phyloP scores from a whole-genome alignment of 2,888 invertebrate genomes.

The Polydrusus tereticollis region DNA sequence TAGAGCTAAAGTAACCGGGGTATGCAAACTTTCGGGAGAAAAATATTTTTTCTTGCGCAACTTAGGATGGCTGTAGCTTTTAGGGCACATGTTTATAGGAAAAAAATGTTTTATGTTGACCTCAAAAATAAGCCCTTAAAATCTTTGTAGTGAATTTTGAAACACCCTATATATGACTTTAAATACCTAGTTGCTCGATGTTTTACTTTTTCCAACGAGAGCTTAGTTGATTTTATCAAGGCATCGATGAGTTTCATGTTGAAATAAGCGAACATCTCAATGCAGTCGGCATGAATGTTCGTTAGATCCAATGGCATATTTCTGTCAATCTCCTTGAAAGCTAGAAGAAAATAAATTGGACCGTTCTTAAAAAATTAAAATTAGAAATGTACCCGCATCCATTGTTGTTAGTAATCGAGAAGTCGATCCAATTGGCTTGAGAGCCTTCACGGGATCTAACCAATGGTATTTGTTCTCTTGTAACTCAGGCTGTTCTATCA shows the following conservation, averaged over 20 bases:
- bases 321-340: constrained; percentile 76
- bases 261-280: constrained; percentile 85
- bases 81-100: too few species aligned
- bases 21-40: too few species aligned
- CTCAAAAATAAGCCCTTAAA: too few species aligned
- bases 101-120: too few species aligned
- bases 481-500: constrained; percentile 72
- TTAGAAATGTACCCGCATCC: constrained; percentile 74
- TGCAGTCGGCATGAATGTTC: constrained; percentile 78
- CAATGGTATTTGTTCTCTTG: constrained; percentile 74
- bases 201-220: constrained; percentile 80
- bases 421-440: constrained; percentile 73
- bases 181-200: constrained; percentile 68
- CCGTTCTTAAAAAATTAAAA: too few species aligned
- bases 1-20: too few species aligned
- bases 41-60: too few species aligned
- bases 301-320: constrained; percentile 72
- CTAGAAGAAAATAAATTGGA: constrained; percentile 62
- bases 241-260: constrained; percentile 81
- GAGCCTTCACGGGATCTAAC: constrained; percentile 75
- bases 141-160: too few species aligned
- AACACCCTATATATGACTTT: neutral
- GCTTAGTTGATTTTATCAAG: constrained; percentile 80
- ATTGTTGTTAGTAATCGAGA: constrained; percentile 70
- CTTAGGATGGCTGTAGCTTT: too few species aligned